Percentiles rank a stretch among this genome's conserved stretches.
Conservation (phyloP, 2,113 vertebrate species). For the Brachypodius melanocephalos region DNA sequence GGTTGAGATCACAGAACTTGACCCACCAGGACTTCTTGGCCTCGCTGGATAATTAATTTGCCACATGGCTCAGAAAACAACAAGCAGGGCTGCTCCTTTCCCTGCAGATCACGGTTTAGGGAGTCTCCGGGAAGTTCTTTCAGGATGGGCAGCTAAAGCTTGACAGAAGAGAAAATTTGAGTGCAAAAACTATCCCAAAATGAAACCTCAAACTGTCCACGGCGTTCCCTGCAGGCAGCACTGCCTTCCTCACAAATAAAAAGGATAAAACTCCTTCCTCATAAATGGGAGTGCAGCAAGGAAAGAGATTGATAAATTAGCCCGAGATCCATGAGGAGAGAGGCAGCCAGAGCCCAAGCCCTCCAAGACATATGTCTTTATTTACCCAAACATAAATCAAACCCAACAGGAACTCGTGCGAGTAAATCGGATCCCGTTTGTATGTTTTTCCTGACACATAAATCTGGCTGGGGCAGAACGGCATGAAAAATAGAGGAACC, state of each 20-base stretch:
- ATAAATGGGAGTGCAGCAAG: slow-evolving; percentile 14
- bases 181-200: neutral
- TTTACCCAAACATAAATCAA: slow-evolving; percentile 80
- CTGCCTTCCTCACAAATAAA: neutral
- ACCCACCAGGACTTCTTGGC: neutral
- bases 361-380: slow-evolving; percentile 78
- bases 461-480: slow-evolving; percentile 75
- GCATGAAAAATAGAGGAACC: slow-evolving; percentile 77
- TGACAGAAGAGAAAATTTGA: neutral
- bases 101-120: neutral
- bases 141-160: neutral
- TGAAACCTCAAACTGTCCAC: neutral
- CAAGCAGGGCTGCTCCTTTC: neutral
- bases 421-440: slow-evolving; percentile 80
- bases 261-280: neutral
- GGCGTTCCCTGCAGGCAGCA: neutral
- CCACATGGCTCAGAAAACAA: neutral
- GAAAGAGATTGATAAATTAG: slow-evolving; percentile 59
- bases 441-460: slow-evolving; percentile 85
- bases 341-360: slow-evolving; percentile 56
- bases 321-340: slow-evolving; percentile 54
- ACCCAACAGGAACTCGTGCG: slow-evolving; percentile 67
- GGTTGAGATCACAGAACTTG: neutral
- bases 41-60: neutral
- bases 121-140: neutral